Base-by-base conservation (phyloP, 2,888 invertebrate genomes). In the Hermaeophaga mercurialis region DNA sequence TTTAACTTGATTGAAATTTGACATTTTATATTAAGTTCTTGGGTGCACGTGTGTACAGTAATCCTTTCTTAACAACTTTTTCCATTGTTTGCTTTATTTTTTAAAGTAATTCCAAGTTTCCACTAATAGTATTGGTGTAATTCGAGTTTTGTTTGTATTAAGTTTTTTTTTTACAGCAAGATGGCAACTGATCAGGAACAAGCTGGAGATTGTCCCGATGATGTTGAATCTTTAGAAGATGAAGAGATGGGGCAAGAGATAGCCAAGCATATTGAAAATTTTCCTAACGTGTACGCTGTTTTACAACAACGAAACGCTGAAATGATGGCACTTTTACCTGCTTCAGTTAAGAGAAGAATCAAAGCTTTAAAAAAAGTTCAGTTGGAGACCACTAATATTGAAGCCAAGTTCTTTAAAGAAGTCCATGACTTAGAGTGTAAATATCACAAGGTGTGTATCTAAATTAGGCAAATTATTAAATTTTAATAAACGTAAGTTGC, bases 341-440 rank as follows among this genome's bases (percentile, higher is more conserved):
- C 86, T 43, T 80, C 85, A 43, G 90, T 96, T 28, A 91, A 91
- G 75, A 81, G 90, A 69, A 82, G 94, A 75, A 82, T 95, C 64
- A 88, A 91, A 72, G 90, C 92, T 0, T 80, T 96, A 53, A 93
- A 96, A 74, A 88, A 91, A 64, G 78, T 96, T 1, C 96, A 96
- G 77, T 81, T 91, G 69, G 87, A 91, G 69, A 86, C 89, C 43
- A 90, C 91, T 4, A 86, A 92, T 71, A 83, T 96, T 53, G 96
- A 97, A 78, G 89, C 93, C 0, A 87, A 94, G 73, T 96, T 98
- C 80, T 97, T 96, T 78, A 87, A 89, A 70, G 94, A 96, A 72
- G 91, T 99, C 33, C 96, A 97, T 74, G 86, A 87, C 15, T 82
- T 99, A 47, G 98, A 99, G 80, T 90, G 90, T 80, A 90, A 91